phyloP scores from a whole-genome alignment of 2,888 invertebrate genomes.

The Physocephala rufipes region DNA sequence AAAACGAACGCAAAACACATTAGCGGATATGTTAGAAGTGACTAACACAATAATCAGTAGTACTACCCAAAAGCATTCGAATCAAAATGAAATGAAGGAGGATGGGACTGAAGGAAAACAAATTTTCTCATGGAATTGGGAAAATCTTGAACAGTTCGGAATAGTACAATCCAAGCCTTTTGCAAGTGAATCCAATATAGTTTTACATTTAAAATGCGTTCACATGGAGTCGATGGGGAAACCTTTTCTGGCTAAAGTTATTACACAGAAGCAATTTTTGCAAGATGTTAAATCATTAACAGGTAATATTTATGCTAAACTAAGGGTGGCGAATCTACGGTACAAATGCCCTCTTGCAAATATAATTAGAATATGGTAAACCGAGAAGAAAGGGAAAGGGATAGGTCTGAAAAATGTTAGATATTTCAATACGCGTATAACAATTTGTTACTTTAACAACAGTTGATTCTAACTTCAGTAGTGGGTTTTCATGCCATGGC shows the following conservation, averaged over 20 bases:
- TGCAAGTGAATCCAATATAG: constrained; percentile 48
- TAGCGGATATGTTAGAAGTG: neutral
- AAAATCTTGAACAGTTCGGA: constrained; percentile 50
- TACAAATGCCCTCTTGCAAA: too few species aligned
- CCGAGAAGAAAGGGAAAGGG: too few species aligned
- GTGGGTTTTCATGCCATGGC: too few species aligned
- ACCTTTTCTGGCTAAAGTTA: constrained; percentile 47
- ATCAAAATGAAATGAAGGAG: neutral
- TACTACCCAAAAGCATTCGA: neutral
- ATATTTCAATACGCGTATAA: too few species aligned
- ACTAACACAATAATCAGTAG: neutral
- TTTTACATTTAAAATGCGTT: constrained; percentile 49
- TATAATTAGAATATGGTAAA: too few species aligned
- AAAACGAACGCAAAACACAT: neutral
- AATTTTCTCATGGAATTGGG: constrained; percentile 53
- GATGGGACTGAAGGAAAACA: neutral
- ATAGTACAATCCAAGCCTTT: constrained; percentile 48
- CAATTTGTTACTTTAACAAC: too few species aligned
- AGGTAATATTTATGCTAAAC: constrained; percentile 43
- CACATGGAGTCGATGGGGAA: constrained; percentile 43
- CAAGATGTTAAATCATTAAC: constrained; percentile 57
- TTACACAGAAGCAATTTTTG: constrained; percentile 49
- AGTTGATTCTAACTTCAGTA: too few species aligned
- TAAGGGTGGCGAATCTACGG: too few species aligned
- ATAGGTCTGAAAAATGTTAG: too few species aligned